Evolutionary conservation across 2,888 invertebrate genomes (phyloP).

Genomic region (Drosophila atripex): DNA sequence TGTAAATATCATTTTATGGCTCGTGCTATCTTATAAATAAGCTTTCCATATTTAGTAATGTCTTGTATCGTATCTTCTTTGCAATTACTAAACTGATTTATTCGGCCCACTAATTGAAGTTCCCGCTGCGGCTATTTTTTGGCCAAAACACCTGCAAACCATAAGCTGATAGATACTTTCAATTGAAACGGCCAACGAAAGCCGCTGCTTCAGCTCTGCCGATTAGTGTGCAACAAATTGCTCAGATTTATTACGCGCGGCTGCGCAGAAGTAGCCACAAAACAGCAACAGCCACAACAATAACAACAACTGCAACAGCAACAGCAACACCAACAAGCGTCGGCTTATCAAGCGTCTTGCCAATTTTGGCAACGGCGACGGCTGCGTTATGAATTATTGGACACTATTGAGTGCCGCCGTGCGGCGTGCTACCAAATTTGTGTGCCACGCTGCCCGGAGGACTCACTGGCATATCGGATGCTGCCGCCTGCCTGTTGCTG

Average conservation of each 20-base stretch:
- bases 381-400: constrained; percentile 79
- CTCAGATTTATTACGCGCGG: constrained; percentile 75
- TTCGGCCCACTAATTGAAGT: constrained; percentile 58
- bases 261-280: constrained; percentile 33
- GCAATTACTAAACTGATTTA: constrained; percentile 61
- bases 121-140: constrained; percentile 42
- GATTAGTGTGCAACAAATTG: constrained; percentile 78
- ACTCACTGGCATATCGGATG: constrained; percentile 53
- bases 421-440: constrained; percentile 78
- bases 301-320: constrained; percentile 39
- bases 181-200: constrained; percentile 64
- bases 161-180: constrained; percentile 64
- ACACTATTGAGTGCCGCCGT: constrained; percentile 77
- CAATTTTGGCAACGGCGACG: constrained; percentile 58
- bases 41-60: not conserved
- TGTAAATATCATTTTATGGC: not conserved
- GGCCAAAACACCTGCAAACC: constrained; percentile 69
- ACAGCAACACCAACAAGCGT: constrained; percentile 27
- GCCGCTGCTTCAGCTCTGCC: constrained; percentile 52
- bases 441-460: constrained; percentile 73
- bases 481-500: constrained; percentile 18
- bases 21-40: not conserved
- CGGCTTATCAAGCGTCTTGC: constrained; percentile 46
- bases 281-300: constrained; percentile 9
- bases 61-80: constrained; percentile 18